phyloP scores from a whole-genome alignment of 2,888 invertebrate genomes.

The Morpho achilles region DNA sequence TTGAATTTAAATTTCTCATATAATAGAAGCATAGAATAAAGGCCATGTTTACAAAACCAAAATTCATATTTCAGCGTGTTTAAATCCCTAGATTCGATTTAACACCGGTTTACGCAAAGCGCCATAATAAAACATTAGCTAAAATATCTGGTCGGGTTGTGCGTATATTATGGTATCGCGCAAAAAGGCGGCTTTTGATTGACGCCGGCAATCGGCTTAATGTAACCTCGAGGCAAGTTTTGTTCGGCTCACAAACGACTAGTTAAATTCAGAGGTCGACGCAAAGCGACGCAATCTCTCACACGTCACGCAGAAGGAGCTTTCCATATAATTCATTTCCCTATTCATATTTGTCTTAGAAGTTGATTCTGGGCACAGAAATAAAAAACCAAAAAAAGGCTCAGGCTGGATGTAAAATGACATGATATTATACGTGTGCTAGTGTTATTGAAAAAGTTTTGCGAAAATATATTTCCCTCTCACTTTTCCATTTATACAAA shows the following conservation, averaged over 20 bases:
- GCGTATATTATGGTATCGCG: conserved; percentile 53
- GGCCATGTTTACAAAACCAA: neutral
- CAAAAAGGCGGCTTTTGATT: conserved; percentile 74
- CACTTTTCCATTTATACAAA: conserved; percentile 49
- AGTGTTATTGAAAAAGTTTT: conserved; percentile 55
- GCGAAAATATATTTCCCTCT: conserved; percentile 43
- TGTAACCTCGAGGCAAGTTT: conserved; percentile 76
- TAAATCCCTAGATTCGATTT: conserved; percentile 6
- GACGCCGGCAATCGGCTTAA: conserved; percentile 77
- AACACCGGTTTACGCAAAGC: conserved; percentile 23
- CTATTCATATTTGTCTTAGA: conserved; percentile 76
- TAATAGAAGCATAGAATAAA: neutral
- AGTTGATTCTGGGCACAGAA: conserved; percentile 46
- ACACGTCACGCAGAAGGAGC: conserved; percentile 71
- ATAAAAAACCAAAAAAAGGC: conserved; percentile 36
- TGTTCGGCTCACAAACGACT: conserved; percentile 69
- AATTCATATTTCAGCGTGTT: conserved; percentile 4
- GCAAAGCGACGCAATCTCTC: conserved; percentile 76
- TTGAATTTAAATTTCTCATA: no score
- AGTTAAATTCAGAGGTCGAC: conserved; percentile 76
- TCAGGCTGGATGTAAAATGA: conserved; percentile 43
- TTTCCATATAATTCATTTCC: conserved; percentile 76
- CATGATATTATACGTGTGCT: conserved; percentile 45
- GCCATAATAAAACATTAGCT: conserved; percentile 40
- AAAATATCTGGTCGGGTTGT: conserved; percentile 44